Evolutionary conservation across 1,140 invertebrate species (phyloP).

Genomic region (Ruditapes philippinarum): DNA sequence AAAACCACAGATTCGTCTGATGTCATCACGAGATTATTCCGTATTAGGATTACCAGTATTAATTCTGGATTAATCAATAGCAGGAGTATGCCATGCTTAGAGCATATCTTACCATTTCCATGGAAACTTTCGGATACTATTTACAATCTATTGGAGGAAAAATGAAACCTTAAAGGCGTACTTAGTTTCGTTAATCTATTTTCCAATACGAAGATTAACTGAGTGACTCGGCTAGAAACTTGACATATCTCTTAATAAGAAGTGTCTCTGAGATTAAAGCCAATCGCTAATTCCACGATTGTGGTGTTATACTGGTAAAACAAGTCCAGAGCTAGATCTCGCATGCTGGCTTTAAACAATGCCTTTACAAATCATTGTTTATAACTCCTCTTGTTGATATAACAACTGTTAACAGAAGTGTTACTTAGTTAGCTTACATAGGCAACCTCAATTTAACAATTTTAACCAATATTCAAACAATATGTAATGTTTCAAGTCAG

Average conservation of each 20-base stretch:
- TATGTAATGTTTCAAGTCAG: too few relatives aligned
- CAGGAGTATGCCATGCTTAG: not conserved
- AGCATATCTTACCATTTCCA: slow-evolving; percentile 9
- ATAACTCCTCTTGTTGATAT: too few relatives aligned
- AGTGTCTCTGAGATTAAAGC: not conserved
- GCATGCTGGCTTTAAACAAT: too few relatives aligned
- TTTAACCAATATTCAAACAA: too few relatives aligned
- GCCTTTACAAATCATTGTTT: too few relatives aligned
- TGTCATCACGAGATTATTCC: not conserved
- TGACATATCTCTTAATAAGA: slow-evolving; percentile 11
- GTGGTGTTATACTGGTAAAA: too few relatives aligned
- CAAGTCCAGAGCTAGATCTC: too few relatives aligned
- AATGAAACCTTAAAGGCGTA: slow-evolving; percentile 26
- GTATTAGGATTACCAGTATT: slow-evolving; percentile 36
- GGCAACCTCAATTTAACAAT: too few relatives aligned
- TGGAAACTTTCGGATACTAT: slow-evolving; percentile 34
- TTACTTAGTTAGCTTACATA: too few relatives aligned
- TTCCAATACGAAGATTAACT: slow-evolving; percentile 33
- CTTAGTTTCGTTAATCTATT: slow-evolving; percentile 25
- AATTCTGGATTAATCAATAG: slow-evolving; percentile 10
- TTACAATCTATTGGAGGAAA: slow-evolving; percentile 9
- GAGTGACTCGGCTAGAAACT: not conserved
- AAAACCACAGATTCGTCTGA: not conserved
- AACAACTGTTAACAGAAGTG: too few relatives aligned
- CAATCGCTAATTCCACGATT: too few relatives aligned